A percentile compares a stretch with the other conserved stretches of the same genome.
Conservation (phyloP, 2,113 vertebrate genomes). For the Eira barbara region DNA sequence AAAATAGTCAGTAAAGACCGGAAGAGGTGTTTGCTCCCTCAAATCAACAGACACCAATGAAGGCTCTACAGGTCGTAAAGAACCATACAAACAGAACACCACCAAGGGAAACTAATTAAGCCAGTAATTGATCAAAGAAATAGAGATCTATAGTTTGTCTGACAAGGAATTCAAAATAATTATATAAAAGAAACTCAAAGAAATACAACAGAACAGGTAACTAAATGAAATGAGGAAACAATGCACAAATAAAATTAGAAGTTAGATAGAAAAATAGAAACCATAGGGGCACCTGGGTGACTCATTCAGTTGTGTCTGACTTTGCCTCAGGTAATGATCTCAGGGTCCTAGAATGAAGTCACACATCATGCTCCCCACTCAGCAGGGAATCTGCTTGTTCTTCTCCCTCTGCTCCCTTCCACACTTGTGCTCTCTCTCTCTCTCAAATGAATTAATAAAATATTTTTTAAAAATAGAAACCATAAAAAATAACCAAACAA, state of each 20-base stretch:
- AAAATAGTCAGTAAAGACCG: not conserved
- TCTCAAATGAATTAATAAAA: not conserved
- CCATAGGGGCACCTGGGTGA: not conserved
- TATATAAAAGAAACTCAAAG: not conserved
- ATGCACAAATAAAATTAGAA: not conserved
- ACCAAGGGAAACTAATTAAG: not conserved
- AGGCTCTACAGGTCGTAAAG: not conserved
- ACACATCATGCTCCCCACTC: too few relatives aligned
- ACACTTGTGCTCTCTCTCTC: not conserved
- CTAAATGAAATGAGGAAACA: not conserved
- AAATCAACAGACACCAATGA: not conserved
- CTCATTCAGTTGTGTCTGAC: not conserved
- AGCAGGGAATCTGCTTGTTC: too few relatives aligned
- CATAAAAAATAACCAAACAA: not conserved
- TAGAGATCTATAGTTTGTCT: not conserved
- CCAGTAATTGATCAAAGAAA: not conserved
- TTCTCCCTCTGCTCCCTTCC: too few relatives aligned
- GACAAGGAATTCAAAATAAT: not conserved
- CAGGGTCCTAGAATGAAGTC: too few relatives aligned
- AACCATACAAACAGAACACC: not conserved
- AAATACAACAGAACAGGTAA: not conserved
- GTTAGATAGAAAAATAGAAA: not conserved
- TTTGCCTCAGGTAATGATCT: too few relatives aligned
- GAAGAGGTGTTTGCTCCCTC: not conserved
- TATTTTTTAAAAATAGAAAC: not conserved